Percentiles rank a stretch among this genome's conserved stretches.
Conservation (phyloP, 2,888 invertebrate genomes). For the Osmoderma eremita region DNA sequence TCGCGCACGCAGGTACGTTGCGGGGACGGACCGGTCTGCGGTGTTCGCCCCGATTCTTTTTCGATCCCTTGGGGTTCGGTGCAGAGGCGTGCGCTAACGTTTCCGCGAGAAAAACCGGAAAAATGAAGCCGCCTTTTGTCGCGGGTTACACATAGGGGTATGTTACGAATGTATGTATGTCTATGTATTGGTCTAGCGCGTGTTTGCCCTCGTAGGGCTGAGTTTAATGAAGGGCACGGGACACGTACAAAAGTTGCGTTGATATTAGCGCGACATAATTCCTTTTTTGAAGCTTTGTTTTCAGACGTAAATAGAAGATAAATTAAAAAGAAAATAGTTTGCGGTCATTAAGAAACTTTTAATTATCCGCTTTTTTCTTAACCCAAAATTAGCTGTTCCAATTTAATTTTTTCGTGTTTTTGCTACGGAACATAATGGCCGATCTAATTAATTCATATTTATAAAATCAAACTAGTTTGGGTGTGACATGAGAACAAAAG, state of each 20-base stretch:
- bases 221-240: slow-evolving; percentile 20
- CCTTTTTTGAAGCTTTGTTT: too few species aligned
- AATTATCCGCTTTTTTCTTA: too few species aligned
- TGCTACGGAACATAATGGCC: too few species aligned
- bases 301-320: too few species aligned
- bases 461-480: too few species aligned
- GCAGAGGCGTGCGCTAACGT: background rate
- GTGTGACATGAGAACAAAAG: too few species aligned
- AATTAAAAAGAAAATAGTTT: too few species aligned
- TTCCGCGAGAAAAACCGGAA: slow-evolving; percentile 19
- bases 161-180: background rate
- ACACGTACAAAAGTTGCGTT: slow-evolving; percentile 5
- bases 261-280: background rate
- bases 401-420: too few species aligned
- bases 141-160: background rate
- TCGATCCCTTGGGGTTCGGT: slow-evolving; percentile 2
- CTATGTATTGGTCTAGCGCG: background rate
- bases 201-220: slow-evolving; percentile 16
- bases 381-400: too few species aligned
- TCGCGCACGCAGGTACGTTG: slow-evolving; percentile 54
- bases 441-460: too few species aligned
- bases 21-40: slow-evolving; percentile 40
- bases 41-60: slow-evolving; percentile 22
- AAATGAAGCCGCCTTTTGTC: slow-evolving; percentile 29
- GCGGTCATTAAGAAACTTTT: too few species aligned